Evolutionary conservation across 2,113 vertebrate species (phyloP).

Genomic region (Catagonus wagneri): DNA sequence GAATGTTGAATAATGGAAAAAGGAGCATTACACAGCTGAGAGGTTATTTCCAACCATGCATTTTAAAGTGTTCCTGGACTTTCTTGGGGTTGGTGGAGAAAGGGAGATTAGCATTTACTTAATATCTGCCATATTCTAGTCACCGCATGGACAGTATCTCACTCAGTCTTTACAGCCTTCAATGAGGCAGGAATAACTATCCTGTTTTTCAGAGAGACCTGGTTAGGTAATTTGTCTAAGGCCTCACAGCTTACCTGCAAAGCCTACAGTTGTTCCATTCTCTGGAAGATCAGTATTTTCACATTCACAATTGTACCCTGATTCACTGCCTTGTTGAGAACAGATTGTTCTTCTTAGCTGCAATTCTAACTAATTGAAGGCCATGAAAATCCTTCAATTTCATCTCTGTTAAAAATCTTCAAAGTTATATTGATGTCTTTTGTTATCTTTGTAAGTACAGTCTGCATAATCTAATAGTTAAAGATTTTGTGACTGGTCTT

Average conservation of each 20-base stretch:
- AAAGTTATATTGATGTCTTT: background rate
- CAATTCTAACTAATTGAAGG: background rate
- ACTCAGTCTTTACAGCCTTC: background rate
- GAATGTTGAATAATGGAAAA: conserved; percentile 30
- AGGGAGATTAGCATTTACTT: background rate
- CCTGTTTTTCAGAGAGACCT: background rate
- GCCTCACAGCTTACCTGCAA: background rate
- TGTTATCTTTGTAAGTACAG: background rate
- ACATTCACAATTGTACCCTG: background rate
- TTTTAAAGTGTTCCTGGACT: background rate
- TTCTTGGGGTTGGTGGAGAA: background rate
- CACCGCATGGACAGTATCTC: background rate
- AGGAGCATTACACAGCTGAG: background rate
- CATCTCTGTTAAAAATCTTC: conserved; percentile 3
- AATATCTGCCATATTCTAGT: background rate
- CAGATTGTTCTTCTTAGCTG: background rate
- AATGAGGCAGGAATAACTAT: background rate
- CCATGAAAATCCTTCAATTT: background rate
- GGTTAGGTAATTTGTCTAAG: background rate
- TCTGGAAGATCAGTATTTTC: background rate
- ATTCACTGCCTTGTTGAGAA: background rate
- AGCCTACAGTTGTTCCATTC: background rate
- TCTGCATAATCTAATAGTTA: background rate
- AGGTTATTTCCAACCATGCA: background rate
- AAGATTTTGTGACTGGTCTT: background rate